Evolutionary conservation across 35 echinoderm and acorn worm genomes (phyloP).

Genomic region (Diadema setosum): DNA sequence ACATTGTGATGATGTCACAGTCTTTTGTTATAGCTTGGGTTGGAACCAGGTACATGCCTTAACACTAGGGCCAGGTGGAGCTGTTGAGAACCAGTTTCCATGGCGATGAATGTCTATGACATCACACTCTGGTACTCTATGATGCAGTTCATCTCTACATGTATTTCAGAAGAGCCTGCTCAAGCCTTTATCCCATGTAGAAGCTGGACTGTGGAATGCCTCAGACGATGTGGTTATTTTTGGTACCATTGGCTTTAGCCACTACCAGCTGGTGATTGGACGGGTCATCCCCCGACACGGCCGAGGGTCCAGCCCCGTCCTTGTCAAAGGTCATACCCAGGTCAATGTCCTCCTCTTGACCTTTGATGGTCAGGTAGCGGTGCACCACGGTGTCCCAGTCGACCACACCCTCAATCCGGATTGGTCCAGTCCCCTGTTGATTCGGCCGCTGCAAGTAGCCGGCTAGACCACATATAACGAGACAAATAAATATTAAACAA

Average conservation of each 20-base stretch:
- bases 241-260: neutral
- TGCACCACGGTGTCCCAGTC: conserved; percentile 81
- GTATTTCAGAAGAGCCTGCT: no score
- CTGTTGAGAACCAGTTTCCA: no score
- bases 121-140: no score
- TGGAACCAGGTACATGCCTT: no score
- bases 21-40: no score
- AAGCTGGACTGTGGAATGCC: no score
- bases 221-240: neutral
- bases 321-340: conserved; percentile 1
- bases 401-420: conserved; percentile 73
- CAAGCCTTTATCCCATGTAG: no score
- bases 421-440: conserved; percentile 41
- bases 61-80: no score
- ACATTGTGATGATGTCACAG: no score
- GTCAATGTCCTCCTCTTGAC: conserved; percentile 57
- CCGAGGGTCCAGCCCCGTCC: neutral
- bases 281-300: neutral
- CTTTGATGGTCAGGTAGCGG: conserved; percentile 88
- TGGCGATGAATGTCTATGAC: no score
- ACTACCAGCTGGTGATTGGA: neutral
- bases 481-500: neutral
- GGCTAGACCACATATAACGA: neutral
- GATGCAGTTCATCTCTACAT: no score
- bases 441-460: conserved; percentile 50